These are phyloP conservation scores for Oreocharis arfaki DNA, from an alignment of 2,113 vertebrate genomes.

Conservation along the genomic window DNA sequence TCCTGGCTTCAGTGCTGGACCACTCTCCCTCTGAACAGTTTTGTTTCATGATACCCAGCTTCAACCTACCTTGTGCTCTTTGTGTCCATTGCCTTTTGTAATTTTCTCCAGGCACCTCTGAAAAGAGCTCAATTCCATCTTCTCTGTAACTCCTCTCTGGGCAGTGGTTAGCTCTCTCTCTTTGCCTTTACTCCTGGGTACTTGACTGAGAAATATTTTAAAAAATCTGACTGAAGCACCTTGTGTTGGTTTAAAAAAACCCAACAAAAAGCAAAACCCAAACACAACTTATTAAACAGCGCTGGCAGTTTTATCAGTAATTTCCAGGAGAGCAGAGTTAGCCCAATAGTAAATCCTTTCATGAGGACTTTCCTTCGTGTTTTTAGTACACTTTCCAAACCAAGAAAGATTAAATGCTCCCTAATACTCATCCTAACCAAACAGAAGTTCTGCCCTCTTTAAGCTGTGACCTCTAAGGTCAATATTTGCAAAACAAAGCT, in stretches of 20 bases:
- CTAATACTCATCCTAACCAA: constrained; percentile 32
- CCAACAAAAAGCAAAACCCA: background rate
- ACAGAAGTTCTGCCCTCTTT: constrained; percentile 7
- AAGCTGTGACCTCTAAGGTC: constrained; percentile 11
- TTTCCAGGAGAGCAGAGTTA: background rate
- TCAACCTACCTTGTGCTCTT: background rate
- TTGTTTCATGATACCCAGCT: background rate
- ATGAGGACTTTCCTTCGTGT: background rate
- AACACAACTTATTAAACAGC: background rate
- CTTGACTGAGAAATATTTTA: background rate
- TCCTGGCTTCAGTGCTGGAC: background rate
- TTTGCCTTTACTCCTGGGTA: background rate
- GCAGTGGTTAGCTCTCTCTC: background rate
- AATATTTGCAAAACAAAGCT: constrained; percentile 50
- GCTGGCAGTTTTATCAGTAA: background rate
- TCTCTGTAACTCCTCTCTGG: background rate
- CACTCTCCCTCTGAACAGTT: background rate
- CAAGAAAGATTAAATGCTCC: constrained; percentile 2
- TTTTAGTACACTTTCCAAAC: constrained; percentile 37
- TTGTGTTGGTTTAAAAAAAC: background rate
- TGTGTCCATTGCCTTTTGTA: background rate
- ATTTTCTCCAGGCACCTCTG: background rate
- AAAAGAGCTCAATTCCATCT: background rate
- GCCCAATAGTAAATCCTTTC: constrained; percentile 11
- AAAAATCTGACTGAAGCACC: background rate